These are phyloP conservation scores for Yponomeuta plumbellus DNA, from an alignment of 2,888 invertebrate species.

Conservation along the genomic window DNA sequence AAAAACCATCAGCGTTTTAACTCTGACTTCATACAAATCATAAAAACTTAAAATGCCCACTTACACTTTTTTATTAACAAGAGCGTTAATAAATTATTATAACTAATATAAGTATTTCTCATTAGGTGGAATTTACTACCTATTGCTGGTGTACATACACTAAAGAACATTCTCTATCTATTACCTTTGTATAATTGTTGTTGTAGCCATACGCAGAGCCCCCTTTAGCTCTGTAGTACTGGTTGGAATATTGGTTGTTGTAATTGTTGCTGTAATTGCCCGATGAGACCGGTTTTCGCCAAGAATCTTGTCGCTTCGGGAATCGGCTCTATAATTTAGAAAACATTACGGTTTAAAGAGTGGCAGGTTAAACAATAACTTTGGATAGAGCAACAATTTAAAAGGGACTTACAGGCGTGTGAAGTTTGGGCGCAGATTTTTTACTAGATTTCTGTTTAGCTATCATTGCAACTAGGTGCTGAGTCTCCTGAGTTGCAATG, in stretches of 20 bases:
- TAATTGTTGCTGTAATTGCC: constrained; percentile 48
- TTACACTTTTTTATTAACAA: no score
- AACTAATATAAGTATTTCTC: not conserved
- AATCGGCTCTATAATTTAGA: constrained; percentile 54
- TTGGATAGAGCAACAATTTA: not conserved
- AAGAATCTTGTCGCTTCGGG: constrained; percentile 63
- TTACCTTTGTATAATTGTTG: constrained; percentile 27
- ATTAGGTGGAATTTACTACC: not conserved
- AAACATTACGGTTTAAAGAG: not conserved
- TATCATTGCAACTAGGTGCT: constrained; percentile 76
- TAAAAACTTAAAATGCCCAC: no score
- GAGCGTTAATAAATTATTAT: no score
- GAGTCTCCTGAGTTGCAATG: constrained; percentile 74
- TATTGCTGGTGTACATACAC: constrained; percentile 45
- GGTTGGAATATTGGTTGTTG: constrained; percentile 57
- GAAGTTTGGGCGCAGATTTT: constrained; percentile 49
- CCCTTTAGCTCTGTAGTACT: constrained; percentile 54
- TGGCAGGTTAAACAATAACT: not conserved
- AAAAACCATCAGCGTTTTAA: no score
- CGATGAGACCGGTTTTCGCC: constrained; percentile 54
- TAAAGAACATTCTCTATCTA: no score
- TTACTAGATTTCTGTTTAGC: constrained; percentile 63
- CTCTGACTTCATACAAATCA: no score
- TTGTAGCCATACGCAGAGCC: constrained; percentile 47
- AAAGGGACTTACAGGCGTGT: constrained; percentile 43